A percentile compares a stretch with the other conserved stretches of the same genome.
phyloP scores from a whole-genome alignment of 2,113 vertebrate species.

The Aphyosemion australe region DNA sequence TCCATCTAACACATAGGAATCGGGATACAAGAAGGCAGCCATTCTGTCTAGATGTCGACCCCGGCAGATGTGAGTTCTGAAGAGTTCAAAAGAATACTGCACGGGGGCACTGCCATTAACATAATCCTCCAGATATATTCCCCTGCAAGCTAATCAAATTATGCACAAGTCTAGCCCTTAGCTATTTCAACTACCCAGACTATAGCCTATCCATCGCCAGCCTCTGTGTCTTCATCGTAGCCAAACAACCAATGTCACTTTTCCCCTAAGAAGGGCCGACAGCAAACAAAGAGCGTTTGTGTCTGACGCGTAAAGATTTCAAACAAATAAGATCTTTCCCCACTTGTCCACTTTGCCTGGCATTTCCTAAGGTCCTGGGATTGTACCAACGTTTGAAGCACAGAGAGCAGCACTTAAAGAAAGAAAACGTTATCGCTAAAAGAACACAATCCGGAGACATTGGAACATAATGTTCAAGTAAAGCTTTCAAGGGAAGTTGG shows the following conservation, averaged over 20 bases:
- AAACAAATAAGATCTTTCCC: conserved; percentile 59
- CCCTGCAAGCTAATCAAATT: conserved; percentile 86
- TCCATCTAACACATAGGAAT: conserved; percentile 74
- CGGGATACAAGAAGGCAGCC: conserved; percentile 73
- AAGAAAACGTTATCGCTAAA: conserved; percentile 64
- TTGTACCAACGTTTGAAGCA: conserved; percentile 69
- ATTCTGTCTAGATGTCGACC: conserved; percentile 84
- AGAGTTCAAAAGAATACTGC: conserved; percentile 86
- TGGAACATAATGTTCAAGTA: conserved; percentile 63
- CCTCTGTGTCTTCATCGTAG: conserved; percentile 75
- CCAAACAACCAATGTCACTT: conserved; percentile 81
- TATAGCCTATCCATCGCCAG: conserved; percentile 77
- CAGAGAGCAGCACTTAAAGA: conserved; percentile 49
- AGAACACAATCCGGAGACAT: conserved; percentile 66
- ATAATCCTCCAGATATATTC: conserved; percentile 88
- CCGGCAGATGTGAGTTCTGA: conserved; percentile 85
- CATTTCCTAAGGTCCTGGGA: conserved; percentile 68
- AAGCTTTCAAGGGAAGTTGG: conserved; percentile 67
- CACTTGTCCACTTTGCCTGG: conserved; percentile 66
- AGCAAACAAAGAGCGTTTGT: conserved; percentile 67
- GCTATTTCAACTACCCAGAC: conserved; percentile 77
- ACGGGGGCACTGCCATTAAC: conserved; percentile 83
- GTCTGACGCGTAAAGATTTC: conserved; percentile 75
- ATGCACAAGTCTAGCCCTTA: conserved; percentile 85
- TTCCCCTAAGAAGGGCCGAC: conserved; percentile 76